Evolutionary conservation across 2,797 vertebrate genomes (phyloP).

Genomic region (Aulostomus chinensis): DNA sequence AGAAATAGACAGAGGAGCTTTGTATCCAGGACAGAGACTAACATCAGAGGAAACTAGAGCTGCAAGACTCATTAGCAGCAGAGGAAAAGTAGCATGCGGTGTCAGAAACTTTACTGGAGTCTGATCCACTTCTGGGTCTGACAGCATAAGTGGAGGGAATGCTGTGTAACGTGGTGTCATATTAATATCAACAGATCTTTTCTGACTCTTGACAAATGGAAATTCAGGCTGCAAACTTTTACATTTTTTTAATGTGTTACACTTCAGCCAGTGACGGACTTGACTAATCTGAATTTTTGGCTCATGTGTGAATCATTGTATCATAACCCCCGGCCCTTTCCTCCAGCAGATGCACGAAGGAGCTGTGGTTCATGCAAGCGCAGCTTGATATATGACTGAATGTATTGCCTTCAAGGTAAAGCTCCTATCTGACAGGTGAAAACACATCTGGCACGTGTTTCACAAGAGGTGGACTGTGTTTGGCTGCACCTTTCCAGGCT

Average conservation of each 20-base stretch:
- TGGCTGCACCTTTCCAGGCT: neutral
- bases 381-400: neutral
- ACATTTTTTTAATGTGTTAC: no score
- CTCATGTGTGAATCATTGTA: neutral
- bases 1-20: constrained; percentile 63
- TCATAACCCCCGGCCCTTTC: neutral
- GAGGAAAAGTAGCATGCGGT: constrained; percentile 12
- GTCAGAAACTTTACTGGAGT: constrained; percentile 31
- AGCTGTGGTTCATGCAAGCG: neutral
- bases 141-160: constrained; percentile 2
- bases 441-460: neutral
- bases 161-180: constrained; percentile 12
- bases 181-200: constrained; percentile 30
- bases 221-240: neutral
- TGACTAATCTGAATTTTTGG: no score
- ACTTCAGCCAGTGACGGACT: no score
- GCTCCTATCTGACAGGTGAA: neutral
- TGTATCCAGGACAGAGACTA: constrained; percentile 54
- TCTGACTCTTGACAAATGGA: constrained; percentile 20
- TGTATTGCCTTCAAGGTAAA: neutral
- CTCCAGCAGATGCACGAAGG: neutral
- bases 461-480: neutral
- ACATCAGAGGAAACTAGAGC: constrained; percentile 48
- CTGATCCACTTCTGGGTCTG: constrained; percentile 35
- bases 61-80: constrained; percentile 52